These are phyloP conservation scores for Lutraria rhynchaena DNA, from an alignment of 1,140 invertebrate species.

Conservation along the genomic window DNA sequence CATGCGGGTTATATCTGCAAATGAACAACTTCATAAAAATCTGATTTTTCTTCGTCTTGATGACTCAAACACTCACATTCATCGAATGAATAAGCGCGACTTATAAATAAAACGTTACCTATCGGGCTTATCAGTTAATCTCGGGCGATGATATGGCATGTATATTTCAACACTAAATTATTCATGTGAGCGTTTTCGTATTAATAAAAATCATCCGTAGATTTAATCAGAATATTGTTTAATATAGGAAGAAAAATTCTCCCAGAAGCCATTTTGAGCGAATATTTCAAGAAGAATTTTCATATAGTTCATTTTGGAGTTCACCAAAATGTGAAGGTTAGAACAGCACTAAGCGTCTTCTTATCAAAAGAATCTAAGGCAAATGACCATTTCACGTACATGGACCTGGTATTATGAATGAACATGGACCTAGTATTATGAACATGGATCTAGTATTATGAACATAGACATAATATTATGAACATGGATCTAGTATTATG, in stretches of 20 bases:
- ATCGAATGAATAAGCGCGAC: constrained; percentile 22
- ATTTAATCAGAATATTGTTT: constrained; percentile 38
- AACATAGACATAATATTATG: too few relatives aligned
- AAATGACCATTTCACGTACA: too few relatives aligned
- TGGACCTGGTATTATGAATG: too few relatives aligned
- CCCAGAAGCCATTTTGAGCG: too few relatives aligned
- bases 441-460: too few relatives aligned
- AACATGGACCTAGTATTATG: too few relatives aligned
- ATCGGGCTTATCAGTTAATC: constrained; percentile 25
- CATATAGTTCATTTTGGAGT: too few relatives aligned
- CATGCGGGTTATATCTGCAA: neutral
- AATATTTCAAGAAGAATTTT: too few relatives aligned
- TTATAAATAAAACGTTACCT: constrained; percentile 22
- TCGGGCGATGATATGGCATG: constrained; percentile 14
- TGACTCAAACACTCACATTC: constrained; percentile 9
- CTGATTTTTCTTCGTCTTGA: neutral
- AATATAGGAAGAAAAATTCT: neutral
- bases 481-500: too few relatives aligned
- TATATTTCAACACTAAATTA: constrained; percentile 43
- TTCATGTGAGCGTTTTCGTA: constrained; percentile 30
- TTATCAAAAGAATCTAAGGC: too few relatives aligned
- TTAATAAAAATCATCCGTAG: constrained; percentile 1
- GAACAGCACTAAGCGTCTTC: too few relatives aligned
- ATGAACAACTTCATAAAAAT: constrained; percentile 12
- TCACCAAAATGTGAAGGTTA: too few relatives aligned